phyloP scores from a whole-genome alignment of 2,888 invertebrate genomes.

The Nymphalis polychloros region DNA sequence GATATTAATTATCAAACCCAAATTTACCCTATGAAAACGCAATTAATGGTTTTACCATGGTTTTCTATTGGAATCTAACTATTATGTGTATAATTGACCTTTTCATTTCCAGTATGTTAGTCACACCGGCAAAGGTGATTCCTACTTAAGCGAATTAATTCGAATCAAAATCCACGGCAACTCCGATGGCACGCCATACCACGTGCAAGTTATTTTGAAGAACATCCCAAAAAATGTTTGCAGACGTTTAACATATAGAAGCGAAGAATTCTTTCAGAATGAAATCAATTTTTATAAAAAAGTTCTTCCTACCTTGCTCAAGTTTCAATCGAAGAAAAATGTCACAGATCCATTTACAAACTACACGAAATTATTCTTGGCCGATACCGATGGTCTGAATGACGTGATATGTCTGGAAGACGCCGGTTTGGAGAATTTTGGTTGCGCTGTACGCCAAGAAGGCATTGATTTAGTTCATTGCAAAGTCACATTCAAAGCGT shows the following conservation, averaged over 20 bases:
- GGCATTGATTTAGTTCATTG: slow-evolving; percentile 79
- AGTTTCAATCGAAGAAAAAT: slow-evolving; percentile 66
- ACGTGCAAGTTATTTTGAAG: slow-evolving; percentile 83
- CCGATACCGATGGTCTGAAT: slow-evolving; percentile 75
- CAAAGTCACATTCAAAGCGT: slow-evolving; percentile 69
- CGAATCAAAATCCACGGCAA: slow-evolving; percentile 81
- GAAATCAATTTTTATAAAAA: slow-evolving; percentile 85
- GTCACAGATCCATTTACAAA: slow-evolving; percentile 76
- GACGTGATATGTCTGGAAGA: slow-evolving; percentile 83
- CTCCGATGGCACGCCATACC: slow-evolving; percentile 49
- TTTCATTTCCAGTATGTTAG: slow-evolving; percentile 63
- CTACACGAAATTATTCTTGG: slow-evolving; percentile 71
- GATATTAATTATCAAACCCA: too few relatives aligned
- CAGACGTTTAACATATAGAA: slow-evolving; percentile 84
- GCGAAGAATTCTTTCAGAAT: slow-evolving; percentile 85
- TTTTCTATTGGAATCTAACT: too few relatives aligned
- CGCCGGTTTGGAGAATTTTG: slow-evolving; percentile 69
- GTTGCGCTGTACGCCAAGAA: slow-evolving; percentile 69
- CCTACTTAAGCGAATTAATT: slow-evolving; percentile 85
- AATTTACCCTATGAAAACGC: too few relatives aligned
- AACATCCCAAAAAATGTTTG: slow-evolving; percentile 84
- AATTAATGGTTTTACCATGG: too few relatives aligned
- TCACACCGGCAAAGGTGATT: slow-evolving; percentile 84
- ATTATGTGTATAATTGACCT: not conserved
- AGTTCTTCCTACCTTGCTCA: slow-evolving; percentile 71